These are phyloP conservation scores for Parapristionchus giblindavisi DNA, from an alignment of 2,888 invertebrate genomes.

Conservation along the genomic window DNA sequence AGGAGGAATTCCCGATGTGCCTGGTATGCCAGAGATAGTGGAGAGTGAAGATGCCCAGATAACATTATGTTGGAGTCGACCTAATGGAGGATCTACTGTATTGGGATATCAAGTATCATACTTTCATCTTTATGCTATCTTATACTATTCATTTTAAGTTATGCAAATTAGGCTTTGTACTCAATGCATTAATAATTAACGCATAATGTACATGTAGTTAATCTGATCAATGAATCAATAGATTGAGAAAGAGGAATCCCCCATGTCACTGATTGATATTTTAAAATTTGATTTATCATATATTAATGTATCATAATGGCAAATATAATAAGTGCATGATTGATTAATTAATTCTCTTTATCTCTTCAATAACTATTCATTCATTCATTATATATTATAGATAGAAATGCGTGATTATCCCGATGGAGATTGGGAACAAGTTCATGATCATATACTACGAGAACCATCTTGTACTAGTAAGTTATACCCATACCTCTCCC, in stretches of 20 bases:
- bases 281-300: too few species aligned
- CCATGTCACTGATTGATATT: too few species aligned
- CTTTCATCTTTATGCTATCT: background rate
- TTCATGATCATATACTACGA: slow-evolving; percentile 62
- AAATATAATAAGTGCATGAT: background rate
- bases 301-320: too few species aligned
- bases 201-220: too few species aligned
- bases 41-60: slow-evolving; percentile 60
- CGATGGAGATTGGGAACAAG: slow-evolving; percentile 65
- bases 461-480: slow-evolving; percentile 65
- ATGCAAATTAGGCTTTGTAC: background rate
- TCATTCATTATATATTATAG: too few species aligned
- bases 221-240: background rate
- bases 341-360: slow-evolving; percentile 22
- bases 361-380: too few species aligned
- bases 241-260: background rate
- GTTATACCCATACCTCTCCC: slow-evolving; percentile 19
- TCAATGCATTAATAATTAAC: background rate
- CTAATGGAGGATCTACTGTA: background rate
- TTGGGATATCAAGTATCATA: slow-evolving; percentile 35
- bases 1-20: slow-evolving; percentile 52
- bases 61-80: slow-evolving; percentile 62
- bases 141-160: too few species aligned
- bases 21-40: slow-evolving; percentile 64
- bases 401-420: slow-evolving; percentile 63